phyloP scores from a whole-genome alignment of 1,140 invertebrate genomes.

The Temnothorax curvispinosus region DNA sequence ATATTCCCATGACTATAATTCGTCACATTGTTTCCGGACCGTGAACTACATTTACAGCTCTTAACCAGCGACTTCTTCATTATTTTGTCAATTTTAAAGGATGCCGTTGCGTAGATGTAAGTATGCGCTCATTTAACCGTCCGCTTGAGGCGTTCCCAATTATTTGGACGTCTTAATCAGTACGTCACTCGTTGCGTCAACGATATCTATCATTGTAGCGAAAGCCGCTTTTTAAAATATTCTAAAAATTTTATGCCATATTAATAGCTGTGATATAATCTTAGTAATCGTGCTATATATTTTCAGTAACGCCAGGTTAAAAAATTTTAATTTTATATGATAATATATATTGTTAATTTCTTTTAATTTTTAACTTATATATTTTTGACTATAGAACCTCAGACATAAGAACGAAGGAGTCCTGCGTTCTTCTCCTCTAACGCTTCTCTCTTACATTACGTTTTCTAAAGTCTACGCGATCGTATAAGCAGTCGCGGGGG shows the following conservation, averaged over 20 bases:
- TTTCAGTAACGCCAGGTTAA: neutral
- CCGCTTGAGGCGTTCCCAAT: neutral
- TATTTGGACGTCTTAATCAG: slow-evolving; percentile 30
- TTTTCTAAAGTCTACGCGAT: neutral
- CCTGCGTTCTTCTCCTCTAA: neutral
- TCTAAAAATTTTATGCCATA: too few species aligned
- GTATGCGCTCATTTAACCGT: neutral
- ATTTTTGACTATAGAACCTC: slow-evolving; percentile 3
- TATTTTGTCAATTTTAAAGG: neutral
- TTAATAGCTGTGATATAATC: too few species aligned
- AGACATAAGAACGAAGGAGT: neutral
- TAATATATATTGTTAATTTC: slow-evolving; percentile 19
- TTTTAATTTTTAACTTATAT: neutral
- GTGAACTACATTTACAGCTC: neutral
- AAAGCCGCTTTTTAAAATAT: neutral
- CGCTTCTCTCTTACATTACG: neutral
- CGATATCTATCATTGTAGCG: neutral
- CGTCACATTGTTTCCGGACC: neutral
- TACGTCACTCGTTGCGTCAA: neutral
- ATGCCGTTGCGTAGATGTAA: neutral
- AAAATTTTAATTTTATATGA: neutral
- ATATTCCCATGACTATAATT: neutral
- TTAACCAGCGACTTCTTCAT: neutral
- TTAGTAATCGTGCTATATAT: too few species aligned
- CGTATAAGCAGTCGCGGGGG: neutral